These are phyloP conservation scores for Pantherophis alleghaniensis DNA, from an alignment of 2,797 vertebrate genomes.

Conservation along the genomic window DNA sequence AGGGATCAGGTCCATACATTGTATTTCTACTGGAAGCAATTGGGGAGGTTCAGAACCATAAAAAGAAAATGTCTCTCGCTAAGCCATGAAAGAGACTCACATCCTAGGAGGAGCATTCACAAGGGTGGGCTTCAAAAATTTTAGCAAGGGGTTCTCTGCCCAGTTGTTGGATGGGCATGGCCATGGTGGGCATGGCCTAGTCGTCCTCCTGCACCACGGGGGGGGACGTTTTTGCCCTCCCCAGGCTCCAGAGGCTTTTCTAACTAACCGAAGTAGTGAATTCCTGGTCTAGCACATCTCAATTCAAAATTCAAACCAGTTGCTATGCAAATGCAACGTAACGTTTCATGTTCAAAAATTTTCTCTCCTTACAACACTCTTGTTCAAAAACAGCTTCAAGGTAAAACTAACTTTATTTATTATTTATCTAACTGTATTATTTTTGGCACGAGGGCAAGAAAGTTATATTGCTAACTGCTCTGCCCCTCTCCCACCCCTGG, in stretches of 20 bases:
- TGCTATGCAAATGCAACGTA: background rate
- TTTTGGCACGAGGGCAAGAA: background rate
- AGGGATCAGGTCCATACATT: background rate
- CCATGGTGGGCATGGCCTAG: no score
- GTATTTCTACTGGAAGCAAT: constrained; percentile 11
- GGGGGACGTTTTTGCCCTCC: no score
- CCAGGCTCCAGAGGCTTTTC: no score
- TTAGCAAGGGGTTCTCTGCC: no score
- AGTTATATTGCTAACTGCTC: background rate
- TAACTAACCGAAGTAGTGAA: no score
- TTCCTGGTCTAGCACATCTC: background rate
- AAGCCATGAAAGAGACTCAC: background rate
- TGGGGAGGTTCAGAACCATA: background rate
- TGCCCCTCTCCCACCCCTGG: background rate
- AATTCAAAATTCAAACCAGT: background rate
- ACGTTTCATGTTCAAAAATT: background rate
- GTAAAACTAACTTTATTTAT: background rate
- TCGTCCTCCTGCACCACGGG: no score
- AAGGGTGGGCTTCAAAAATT: no score
- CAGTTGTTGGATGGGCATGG: no score
- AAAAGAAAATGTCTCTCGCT: background rate
- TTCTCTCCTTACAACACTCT: background rate
- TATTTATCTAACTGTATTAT: background rate
- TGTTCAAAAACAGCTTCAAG: background rate
- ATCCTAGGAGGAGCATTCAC: background rate